Conservation (phyloP, 2,797 vertebrate genomes). For the Vipera latastei region DNA sequence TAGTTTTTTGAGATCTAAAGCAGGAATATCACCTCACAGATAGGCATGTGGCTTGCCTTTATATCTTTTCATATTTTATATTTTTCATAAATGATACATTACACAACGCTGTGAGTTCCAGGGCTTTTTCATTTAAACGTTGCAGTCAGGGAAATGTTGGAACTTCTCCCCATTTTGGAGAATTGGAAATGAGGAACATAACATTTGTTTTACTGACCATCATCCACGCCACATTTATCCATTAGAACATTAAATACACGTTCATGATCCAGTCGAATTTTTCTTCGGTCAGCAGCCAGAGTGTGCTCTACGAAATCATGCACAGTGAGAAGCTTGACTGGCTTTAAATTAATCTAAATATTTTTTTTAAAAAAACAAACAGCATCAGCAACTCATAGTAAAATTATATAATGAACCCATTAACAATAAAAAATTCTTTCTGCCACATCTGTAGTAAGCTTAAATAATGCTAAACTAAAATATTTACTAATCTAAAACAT, state of each 20-base stretch:
- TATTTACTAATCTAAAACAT: neutral
- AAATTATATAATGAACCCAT: neutral
- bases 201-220: constrained; percentile 48
- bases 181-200: neutral
- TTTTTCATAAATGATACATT: neutral
- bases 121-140: neutral
- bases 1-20: neutral
- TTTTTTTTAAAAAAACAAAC: neutral
- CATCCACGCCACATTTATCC: constrained; percentile 62
- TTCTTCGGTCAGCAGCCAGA: constrained; percentile 73
- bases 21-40: neutral
- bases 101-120: neutral
- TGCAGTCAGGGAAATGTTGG: neutral
- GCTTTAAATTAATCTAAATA: constrained; percentile 70
- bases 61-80: neutral
- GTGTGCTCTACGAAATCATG: constrained; percentile 71
- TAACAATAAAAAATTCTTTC: neutral
- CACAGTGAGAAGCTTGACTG: constrained; percentile 62
- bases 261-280: constrained; percentile 71
- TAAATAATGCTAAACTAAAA: constrained; percentile 2
- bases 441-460: neutral
- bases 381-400: neutral
- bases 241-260: constrained; percentile 71
- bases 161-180: neutral
- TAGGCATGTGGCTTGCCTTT: neutral